Percentiles rank a stretch among this genome's conserved stretches.
phyloP scores from a whole-genome alignment of 2,797 vertebrate species.

The Enteromius mattozi region DNA sequence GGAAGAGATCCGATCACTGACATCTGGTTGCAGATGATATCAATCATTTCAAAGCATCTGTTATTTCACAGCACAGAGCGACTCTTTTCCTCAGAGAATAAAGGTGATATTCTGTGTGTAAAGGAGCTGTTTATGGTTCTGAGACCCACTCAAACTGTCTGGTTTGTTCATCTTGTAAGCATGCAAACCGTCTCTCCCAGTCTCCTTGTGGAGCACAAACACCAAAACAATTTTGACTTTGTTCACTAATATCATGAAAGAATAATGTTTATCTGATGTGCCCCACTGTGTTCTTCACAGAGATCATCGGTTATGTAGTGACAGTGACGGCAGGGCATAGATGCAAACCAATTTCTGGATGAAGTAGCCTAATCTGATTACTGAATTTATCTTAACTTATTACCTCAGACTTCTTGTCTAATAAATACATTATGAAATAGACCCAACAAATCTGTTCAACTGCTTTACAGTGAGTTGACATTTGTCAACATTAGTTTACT shows the following conservation, averaged over 20 bases:
- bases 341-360: constrained; percentile 7
- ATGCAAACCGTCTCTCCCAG: constrained; percentile 15
- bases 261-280: constrained; percentile 43
- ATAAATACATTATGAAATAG: background rate
- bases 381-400: background rate
- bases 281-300: constrained; percentile 22
- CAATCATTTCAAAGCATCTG: constrained; percentile 43
- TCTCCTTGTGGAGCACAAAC: constrained; percentile 46
- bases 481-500: no score
- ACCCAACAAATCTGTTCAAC: background rate
- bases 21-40: constrained; percentile 36
- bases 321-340: background rate
- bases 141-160: constrained; percentile 30
- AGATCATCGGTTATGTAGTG: background rate
- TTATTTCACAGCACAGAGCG: constrained; percentile 17
- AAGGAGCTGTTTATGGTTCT: constrained; percentile 48
- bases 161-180: constrained; percentile 47
- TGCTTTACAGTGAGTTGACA: no score
- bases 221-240: constrained; percentile 57
- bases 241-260: constrained; percentile 47
- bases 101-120: constrained; percentile 27
- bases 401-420: background rate
- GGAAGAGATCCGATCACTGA: constrained; percentile 41
- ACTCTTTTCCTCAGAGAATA: constrained; percentile 39
- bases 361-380: background rate